Conservation (phyloP, 1,140 invertebrate genomes). For the Brachystomella parvula region DNA sequence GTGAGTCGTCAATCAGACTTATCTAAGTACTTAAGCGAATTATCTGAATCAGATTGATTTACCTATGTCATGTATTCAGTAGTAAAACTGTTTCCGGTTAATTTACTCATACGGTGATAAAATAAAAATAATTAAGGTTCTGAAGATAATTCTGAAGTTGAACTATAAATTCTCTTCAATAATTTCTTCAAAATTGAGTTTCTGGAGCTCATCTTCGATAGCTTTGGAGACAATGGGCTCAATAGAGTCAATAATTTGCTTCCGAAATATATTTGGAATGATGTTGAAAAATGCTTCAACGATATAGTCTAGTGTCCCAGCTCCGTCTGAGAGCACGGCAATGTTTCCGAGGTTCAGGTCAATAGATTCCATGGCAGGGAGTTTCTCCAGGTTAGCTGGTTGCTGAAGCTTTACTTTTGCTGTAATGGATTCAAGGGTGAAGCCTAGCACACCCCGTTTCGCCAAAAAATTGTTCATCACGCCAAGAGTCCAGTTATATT, state of each 20-base stretch:
- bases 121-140: too few species aligned
- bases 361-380: slow-evolving; percentile 59
- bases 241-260: slow-evolving; percentile 34
- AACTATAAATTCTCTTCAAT: slow-evolving; percentile 30
- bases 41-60: too few species aligned
- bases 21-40: too few species aligned
- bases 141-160: too few species aligned
- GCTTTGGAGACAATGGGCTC: slow-evolving; percentile 27
- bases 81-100: too few species aligned
- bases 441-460: slow-evolving; percentile 28
- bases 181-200: slow-evolving; percentile 32
- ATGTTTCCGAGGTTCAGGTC: slow-evolving; percentile 74
- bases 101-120: too few species aligned
- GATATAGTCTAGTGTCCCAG: slow-evolving; percentile 69
- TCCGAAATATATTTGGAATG: slow-evolving; percentile 65
- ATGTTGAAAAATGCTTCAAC: slow-evolving; percentile 68
- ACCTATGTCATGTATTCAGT: too few species aligned
- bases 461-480: slow-evolving; percentile 24
- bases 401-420: slow-evolving; percentile 56
- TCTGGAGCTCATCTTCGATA: slow-evolving; percentile 32
- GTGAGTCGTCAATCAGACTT: too few species aligned
- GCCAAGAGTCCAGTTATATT: slow-evolving; percentile 32
- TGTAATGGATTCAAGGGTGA: slow-evolving; percentile 36
- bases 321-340: slow-evolving; percentile 51
- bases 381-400: slow-evolving; percentile 63